phyloP scores from a whole-genome alignment of 2,113 vertebrate genomes.

The Thryonomys swinderianus region DNA sequence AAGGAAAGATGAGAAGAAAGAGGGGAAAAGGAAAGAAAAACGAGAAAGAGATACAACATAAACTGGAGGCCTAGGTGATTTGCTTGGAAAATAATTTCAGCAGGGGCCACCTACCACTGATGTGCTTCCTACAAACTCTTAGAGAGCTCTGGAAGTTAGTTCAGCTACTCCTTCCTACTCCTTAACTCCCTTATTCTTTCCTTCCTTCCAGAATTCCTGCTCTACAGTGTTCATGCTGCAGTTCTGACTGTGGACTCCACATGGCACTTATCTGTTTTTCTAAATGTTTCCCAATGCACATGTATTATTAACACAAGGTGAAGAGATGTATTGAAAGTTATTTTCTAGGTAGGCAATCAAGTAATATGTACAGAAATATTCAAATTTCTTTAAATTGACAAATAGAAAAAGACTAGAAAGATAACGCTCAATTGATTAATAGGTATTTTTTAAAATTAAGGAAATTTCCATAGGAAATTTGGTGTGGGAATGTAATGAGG shows the following conservation, averaged over 20 bases:
- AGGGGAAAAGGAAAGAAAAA: neutral
- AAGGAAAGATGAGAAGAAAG: too few species aligned
- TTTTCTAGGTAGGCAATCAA: slow-evolving; percentile 33
- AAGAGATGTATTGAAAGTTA: neutral
- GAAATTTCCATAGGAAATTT: too few species aligned
- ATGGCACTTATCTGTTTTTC: slow-evolving; percentile 46
- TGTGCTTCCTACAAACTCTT: slow-evolving; percentile 24
- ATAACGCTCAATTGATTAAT: slow-evolving; percentile 4
- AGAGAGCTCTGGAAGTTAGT: neutral
- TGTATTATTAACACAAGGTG: neutral
- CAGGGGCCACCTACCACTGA: neutral
- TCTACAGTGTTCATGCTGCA: neutral
- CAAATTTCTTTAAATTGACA: slow-evolving; percentile 5
- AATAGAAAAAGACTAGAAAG: neutral
- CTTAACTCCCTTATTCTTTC: neutral
- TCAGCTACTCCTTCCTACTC: neutral
- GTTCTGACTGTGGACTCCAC: slow-evolving; percentile 55
- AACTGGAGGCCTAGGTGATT: neutral
- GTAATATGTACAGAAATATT: neutral
- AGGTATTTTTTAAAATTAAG: neutral
- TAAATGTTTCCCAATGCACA: slow-evolving; percentile 12
- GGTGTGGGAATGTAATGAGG: too few species aligned
- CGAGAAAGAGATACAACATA: neutral
- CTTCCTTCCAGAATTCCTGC: neutral
- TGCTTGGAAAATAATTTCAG: neutral